A percentile compares a stretch with the other conserved stretches of the same genome.
These are phyloP conservation scores for Idaea aversata DNA, from an alignment of 2,888 invertebrate genomes.

Conservation along the genomic window DNA sequence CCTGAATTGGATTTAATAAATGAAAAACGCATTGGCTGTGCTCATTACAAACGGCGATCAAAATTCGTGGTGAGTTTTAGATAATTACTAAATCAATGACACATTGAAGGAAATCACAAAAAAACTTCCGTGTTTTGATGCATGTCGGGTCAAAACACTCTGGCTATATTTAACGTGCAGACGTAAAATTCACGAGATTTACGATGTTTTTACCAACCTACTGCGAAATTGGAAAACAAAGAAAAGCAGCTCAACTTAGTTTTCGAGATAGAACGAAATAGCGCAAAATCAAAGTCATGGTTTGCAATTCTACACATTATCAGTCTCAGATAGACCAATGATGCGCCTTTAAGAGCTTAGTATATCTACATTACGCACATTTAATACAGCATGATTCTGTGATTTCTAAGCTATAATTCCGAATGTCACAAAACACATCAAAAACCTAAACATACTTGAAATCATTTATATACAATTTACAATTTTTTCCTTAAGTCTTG, in stretches of 20 bases:
- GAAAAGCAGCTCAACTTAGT: background rate
- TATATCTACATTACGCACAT: background rate
- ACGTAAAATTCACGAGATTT: slow-evolving; percentile 43
- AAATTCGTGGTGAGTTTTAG: slow-evolving; percentile 92
- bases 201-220: slow-evolving; percentile 13
- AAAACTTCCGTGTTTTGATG: slow-evolving; percentile 2
- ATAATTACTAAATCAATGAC: background rate
- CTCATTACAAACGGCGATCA: slow-evolving; percentile 91
- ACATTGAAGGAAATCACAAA: background rate
- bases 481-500: too few species aligned
- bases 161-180: slow-evolving; percentile 56
- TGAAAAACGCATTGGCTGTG: slow-evolving; percentile 84
- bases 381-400: too few species aligned
- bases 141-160: slow-evolving; percentile 39
- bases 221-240: slow-evolving; percentile 24
- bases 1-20: slow-evolving; percentile 38
- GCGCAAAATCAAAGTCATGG: background rate
- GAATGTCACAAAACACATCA: background rate
- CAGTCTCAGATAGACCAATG: too few species aligned
- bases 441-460: too few species aligned
- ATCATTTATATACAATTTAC: too few species aligned
- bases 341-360: background rate
- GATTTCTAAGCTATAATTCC: too few species aligned
- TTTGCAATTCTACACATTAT: too few species aligned
- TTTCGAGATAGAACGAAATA: background rate